These are phyloP conservation scores for Rafetus swinhoei DNA, from an alignment of 2,113 vertebrate genomes.

Conservation along the genomic window DNA sequence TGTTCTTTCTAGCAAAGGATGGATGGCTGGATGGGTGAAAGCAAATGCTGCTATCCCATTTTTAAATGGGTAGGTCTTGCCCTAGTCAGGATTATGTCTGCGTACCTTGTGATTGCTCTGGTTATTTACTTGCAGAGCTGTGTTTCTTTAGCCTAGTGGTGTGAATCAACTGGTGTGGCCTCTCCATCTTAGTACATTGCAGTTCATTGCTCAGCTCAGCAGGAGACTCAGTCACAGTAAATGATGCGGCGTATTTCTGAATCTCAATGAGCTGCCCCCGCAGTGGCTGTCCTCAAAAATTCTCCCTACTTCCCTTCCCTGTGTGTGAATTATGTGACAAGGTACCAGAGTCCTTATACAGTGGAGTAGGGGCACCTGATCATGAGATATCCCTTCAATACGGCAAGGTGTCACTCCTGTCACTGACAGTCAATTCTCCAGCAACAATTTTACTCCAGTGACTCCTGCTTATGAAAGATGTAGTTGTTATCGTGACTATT, in stretches of 20 bases:
- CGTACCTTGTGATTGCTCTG: background rate
- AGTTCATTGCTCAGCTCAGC: background rate
- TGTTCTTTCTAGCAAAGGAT: background rate
- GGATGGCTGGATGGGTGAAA: background rate
- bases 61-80: background rate
- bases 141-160: background rate
- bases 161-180: background rate
- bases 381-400: background rate
- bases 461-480: background rate
- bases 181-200: rapidly evolving
- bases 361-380: rapidly evolving
- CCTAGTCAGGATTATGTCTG: background rate
- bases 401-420: rapidly evolving
- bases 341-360: rapidly evolving
- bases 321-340: background rate
- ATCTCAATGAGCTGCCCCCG: background rate
- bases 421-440: background rate
- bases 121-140: background rate
- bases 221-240: background rate
- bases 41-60: background rate
- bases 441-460: background rate
- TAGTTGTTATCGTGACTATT: rapidly evolving
- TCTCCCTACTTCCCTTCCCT: background rate
- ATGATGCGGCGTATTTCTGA: background rate
- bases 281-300: background rate